Percentiles rank a stretch among this genome's conserved stretches.
These are phyloP conservation scores for Ardeotis arabs DNA, from an alignment of 2,113 vertebrate genomes.

Conservation along the genomic window DNA sequence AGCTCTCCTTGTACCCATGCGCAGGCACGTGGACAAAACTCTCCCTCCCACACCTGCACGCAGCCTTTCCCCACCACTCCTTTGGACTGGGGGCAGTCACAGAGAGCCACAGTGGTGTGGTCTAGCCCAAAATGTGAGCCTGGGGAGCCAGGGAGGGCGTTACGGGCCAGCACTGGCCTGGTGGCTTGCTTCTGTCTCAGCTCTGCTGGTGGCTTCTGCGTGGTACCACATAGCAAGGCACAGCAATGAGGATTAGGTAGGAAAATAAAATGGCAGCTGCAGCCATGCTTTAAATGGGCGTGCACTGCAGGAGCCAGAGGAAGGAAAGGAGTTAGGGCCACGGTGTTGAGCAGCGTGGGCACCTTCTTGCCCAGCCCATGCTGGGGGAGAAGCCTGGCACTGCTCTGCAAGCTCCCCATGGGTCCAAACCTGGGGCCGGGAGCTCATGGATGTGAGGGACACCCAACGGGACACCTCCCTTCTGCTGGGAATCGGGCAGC, in stretches of 20 bases:
- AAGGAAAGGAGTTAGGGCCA: neutral
- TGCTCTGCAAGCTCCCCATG: neutral
- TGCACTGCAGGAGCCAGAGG: neutral
- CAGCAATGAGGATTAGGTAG: neutral
- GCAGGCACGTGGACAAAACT: neutral
- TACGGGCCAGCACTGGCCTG: neutral
- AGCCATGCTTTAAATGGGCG: neutral
- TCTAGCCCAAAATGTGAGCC: neutral
- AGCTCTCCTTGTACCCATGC: neutral
- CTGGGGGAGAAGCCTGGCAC: neutral
- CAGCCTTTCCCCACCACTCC: neutral
- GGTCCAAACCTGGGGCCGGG: fast-evolving
- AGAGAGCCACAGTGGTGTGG: neutral
- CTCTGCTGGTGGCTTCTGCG: neutral
- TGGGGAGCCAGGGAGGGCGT: neutral
- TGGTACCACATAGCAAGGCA: neutral
- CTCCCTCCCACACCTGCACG: fast-evolving
- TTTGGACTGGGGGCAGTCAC: neutral
- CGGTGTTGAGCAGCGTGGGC: neutral
- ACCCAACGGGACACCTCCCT: neutral
- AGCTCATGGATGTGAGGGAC: neutral
- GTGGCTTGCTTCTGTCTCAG: neutral
- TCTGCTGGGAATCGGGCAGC: neutral
- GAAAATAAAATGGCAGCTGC: neutral
- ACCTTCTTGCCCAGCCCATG: neutral